A percentile compares a stretch with the other conserved stretches of the same genome.
Conservation (phyloP, 2,113 vertebrate genomes). For the Pygoscelis adeliae region DNA sequence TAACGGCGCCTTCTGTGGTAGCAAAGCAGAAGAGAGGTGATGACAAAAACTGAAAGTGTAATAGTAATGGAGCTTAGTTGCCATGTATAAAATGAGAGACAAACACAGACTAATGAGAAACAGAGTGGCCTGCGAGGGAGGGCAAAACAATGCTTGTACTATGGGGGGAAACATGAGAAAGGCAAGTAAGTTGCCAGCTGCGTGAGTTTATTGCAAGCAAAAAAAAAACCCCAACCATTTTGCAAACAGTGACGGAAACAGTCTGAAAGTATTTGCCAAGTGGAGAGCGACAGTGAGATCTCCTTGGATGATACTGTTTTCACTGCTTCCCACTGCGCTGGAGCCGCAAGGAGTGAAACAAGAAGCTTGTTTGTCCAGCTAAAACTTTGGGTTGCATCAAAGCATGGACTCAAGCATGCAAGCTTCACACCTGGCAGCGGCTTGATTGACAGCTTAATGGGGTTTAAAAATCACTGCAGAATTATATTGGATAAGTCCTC, state of each 20-base stretch:
- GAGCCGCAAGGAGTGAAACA: neutral
- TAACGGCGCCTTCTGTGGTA: fast-evolving
- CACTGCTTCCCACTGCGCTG: neutral
- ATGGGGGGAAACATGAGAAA: conserved; percentile 45
- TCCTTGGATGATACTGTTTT: neutral
- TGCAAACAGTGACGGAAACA: conserved; percentile 4
- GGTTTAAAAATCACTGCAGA: neutral
- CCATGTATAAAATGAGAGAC: neutral
- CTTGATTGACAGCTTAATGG: neutral
- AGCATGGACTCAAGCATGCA: neutral
- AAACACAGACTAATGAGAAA: conserved; percentile 34
- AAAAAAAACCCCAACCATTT: neutral
- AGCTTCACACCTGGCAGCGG: neutral
- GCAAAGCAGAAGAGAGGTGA: neutral
- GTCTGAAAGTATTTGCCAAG: neutral
- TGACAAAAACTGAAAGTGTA: neutral
- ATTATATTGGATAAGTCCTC: neutral
- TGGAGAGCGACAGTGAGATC: neutral
- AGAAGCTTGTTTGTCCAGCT: neutral
- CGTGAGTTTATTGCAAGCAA: neutral
- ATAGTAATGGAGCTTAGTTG: neutral
- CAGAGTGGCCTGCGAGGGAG: neutral
- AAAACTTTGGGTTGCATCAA: neutral
- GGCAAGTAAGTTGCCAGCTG: conserved; percentile 26
- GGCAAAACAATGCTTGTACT: conserved; percentile 39